These are phyloP conservation scores for Caloenas nicobarica DNA, from an alignment of 2,113 vertebrate species.

Conservation along the genomic window DNA sequence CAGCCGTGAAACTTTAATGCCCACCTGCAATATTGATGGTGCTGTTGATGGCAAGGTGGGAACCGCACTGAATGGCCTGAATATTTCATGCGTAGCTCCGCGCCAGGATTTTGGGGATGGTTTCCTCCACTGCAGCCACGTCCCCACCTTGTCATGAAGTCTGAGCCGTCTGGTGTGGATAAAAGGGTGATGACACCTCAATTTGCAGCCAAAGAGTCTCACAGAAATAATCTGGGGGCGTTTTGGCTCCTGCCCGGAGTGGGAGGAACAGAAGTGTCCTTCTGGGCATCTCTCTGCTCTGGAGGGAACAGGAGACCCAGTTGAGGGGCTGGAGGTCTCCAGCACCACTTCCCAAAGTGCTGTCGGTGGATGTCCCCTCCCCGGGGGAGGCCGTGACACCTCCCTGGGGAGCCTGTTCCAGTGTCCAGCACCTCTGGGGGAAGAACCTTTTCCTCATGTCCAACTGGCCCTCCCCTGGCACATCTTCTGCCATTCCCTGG, in stretches of 20 bases:
- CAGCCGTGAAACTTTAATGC: conserved; percentile 41
- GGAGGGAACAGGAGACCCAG: accelerated
- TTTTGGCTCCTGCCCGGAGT: not conserved
- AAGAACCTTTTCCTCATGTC: too few species aligned
- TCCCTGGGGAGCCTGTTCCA: too few species aligned
- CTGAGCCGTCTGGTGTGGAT: accelerated
- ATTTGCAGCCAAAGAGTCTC: not conserved
- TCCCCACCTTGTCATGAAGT: not conserved
- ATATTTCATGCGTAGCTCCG: conserved; percentile 28
- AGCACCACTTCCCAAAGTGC: not conserved
- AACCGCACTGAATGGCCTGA: not conserved
- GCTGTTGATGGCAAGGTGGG: not conserved
- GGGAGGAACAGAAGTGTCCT: not conserved
- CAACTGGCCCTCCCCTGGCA: too few species aligned
- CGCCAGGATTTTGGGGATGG: not conserved
- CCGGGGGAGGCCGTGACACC: too few species aligned
- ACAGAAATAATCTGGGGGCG: not conserved
- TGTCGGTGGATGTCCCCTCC: not conserved
- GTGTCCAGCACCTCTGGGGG: too few species aligned
- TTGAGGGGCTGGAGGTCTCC: not conserved
- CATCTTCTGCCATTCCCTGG: too few species aligned
- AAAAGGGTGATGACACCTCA: not conserved
- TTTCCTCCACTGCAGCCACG: accelerated
- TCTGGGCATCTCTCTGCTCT: not conserved
- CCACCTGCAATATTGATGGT: conserved; percentile 54